phyloP scores from a whole-genome alignment of 1,140 invertebrate species.

The Drosophila pallidifrons region DNA sequence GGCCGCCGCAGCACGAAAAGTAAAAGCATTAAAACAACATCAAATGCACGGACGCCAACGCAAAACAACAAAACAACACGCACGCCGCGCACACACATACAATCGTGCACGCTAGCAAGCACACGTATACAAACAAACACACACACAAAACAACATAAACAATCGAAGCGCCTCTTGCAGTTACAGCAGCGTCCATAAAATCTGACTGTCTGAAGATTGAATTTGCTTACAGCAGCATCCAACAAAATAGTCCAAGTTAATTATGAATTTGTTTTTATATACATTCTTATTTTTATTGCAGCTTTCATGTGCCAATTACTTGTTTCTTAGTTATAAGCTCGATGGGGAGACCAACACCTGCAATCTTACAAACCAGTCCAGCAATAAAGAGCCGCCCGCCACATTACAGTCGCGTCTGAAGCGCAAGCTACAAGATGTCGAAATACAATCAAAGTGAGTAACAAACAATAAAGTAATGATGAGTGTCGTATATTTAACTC shows the following conservation, averaged over 20 bases:
- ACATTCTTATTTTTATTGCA: constrained; percentile 85
- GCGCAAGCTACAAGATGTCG: constrained; percentile 95
- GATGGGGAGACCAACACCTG: constrained; percentile 89
- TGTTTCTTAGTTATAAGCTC: constrained; percentile 94
- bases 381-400: constrained; percentile 87
- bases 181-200: constrained; percentile 19
- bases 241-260: not conserved
- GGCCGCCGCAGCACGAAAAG: constrained; percentile 54
- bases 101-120: constrained; percentile 1
- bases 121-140: constrained; percentile 11
- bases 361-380: constrained; percentile 87
- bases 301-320: constrained; percentile 95
- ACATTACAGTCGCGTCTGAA: constrained; percentile 89
- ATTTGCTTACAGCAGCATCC: not conserved
- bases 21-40: constrained; percentile 56
- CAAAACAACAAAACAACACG: constrained; percentile 59
- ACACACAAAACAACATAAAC: constrained; percentile 30
- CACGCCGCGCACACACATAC: constrained; percentile 41
- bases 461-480: not conserved
- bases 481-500: constrained; percentile 7
- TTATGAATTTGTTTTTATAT: not conserved
- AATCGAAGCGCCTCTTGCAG: constrained; percentile 38
- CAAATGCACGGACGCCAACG: constrained; percentile 65
- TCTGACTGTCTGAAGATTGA: constrained; percentile 11
- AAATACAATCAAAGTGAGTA: constrained; percentile 95